Base-by-base conservation (phyloP, 2,888 invertebrate species). In the Caradrina clavipalpis region DNA sequence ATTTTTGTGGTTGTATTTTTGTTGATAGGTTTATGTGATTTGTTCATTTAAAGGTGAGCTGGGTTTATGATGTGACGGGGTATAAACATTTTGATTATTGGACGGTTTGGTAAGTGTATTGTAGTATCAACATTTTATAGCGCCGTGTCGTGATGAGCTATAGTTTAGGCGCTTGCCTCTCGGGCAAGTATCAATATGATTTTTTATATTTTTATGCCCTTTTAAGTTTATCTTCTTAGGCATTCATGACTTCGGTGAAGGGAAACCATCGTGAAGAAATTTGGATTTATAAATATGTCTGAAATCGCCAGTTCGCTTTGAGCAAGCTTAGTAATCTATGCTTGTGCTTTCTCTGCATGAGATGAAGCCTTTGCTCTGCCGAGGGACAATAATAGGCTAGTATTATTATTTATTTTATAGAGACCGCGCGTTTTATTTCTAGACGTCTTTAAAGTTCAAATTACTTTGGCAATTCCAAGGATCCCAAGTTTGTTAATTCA, bases 1-100 rank as follows among this genome's bases (percentile, higher is more conserved):
- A 19, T 47, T 60, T 73, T 81, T 80, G 72, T 35, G 22, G 60
- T n/a, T 62, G n/a, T n/a, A 71, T 77, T 51, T 58, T 58, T 42
- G 53, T 58, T 42, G 80, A 80, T 80, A 17, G 49, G 22, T 54
- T 61, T 79, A 54, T 65, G 74, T 39, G 39, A 50, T 47, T 57
- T 51, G 21, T 55, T 39, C 35, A 3, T 60, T 13, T 51, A 31
- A 31, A 31, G 42, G 53, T 69, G 13, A 19, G n/a, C 17, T 19
- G 17, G 51, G 21, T 62, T 55, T 31, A 3, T 70, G 21, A n/a
- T 57, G n/a, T 13, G 31, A 21, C 19, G 17, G 17, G 10, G 3
- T 15, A 11, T 1, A 1, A 69, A 1, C 1, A 8, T n/a, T 35
- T 2, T 13, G 17, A 35, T 47, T 13, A 19, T 19, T 19, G 11